Evolutionary conservation across 2,888 invertebrate species (phyloP), one percentile per base, ranked within the genome.

Genomic region (Serrognathus titanus): DNA sequence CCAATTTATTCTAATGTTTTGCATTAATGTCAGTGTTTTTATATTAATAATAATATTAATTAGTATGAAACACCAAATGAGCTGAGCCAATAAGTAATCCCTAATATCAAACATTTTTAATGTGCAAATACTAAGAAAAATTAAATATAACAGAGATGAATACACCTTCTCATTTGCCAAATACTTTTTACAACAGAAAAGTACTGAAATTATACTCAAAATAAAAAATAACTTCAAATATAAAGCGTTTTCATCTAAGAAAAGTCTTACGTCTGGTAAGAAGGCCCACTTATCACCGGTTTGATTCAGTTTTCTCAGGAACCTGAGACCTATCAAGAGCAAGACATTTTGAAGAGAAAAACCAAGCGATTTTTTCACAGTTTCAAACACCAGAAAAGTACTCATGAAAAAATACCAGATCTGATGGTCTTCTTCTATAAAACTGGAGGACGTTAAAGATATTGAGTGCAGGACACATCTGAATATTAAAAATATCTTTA

Each of bases 391-490:
- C n/a, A 58, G 38, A 10, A 58, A 37, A 60, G 48, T 39, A 59
- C 48, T 47, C 64, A 63, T 86, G 35, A 91, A 80, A 76, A 89
- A 96, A 74, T 95, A 94, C 90, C 94, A 94, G 9, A 87, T 89
- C 80, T 93, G 92, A 74, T 97, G 96, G 72, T 98, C 97, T 71
- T 94, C 94, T 77, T 98, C 97, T n/a, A 97, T 89, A 67, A 90
- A 95, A 75, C 96, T 96, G 0, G 92, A 94, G 0, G 94, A 91
- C 39, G 81, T 73, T 39, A 89, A 76, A 49, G 90, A 88, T 16
- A 43, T 16, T 7, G 43, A 43, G n/a, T 43, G 43, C 9, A 43
- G 16, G 20, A 43, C 20, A 16, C 43, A 43, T 9, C 43, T 16
- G 9, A 43, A 10, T 20, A 16, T 43, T 43, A 43, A 43, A 11